Evolutionary conservation across 2,113 vertebrate species (phyloP).

Genomic region (Chrysemys picta): DNA sequence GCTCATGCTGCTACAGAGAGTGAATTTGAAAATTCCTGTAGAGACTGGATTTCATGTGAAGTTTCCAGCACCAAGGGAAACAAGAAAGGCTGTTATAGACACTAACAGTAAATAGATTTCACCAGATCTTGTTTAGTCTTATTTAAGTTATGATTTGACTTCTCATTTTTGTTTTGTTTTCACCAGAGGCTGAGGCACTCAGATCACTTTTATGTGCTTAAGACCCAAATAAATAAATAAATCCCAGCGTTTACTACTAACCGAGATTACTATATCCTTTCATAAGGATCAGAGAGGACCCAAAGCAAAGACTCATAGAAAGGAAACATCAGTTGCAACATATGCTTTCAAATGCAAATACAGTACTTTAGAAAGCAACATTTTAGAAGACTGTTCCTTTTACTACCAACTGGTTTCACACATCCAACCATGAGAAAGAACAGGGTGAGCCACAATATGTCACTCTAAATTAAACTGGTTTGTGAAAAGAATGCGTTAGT

Average conservation of each 20-base stretch:
- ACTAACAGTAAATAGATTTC: not conserved
- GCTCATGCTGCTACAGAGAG: rapidly evolving
- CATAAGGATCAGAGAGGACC: not conserved
- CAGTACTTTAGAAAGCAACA: not conserved
- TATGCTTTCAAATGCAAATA: not conserved
- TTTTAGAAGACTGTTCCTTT: not conserved
- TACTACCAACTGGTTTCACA: not conserved
- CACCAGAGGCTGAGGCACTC: not conserved
- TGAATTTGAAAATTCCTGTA: not conserved
- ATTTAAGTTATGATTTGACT: not conserved
- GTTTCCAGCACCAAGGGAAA: not conserved
- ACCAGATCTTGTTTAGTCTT: not conserved
- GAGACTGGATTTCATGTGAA: not conserved
- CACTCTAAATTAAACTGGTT: not conserved
- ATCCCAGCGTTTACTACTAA: not conserved
- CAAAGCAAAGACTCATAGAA: not conserved
- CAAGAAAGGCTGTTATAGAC: not conserved
- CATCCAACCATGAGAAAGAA: not conserved
- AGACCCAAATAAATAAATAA: slow-evolving; percentile 15
- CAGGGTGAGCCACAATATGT: not conserved
- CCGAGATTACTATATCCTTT: not conserved
- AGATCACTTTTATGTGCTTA: not conserved
- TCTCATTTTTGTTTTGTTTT: not conserved
- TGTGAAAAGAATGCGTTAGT: slow-evolving; percentile 16
- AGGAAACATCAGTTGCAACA: not conserved